Evolutionary conservation across 1,140 invertebrate genomes (phyloP).

Genomic region (Neodiprion pinetum): DNA sequence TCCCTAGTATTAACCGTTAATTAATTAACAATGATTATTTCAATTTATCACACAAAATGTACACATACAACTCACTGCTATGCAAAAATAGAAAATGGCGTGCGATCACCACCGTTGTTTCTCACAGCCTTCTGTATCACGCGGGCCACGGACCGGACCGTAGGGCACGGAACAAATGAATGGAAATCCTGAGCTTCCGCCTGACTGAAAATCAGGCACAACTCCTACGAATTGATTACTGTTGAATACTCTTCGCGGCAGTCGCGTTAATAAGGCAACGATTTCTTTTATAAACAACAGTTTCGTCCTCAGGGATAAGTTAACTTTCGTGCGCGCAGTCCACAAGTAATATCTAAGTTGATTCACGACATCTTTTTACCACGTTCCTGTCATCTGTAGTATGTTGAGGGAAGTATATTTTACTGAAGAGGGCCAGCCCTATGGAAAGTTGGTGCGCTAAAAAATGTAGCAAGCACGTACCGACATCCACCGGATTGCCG

Average conservation of each 20-base stretch:
- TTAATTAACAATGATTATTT: constrained; percentile 33
- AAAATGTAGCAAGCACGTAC: too few relatives aligned
- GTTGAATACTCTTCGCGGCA: neutral
- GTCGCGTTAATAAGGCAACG: neutral
- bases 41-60: constrained; percentile 49
- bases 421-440: too few relatives aligned
- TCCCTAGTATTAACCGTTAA: constrained; percentile 17
- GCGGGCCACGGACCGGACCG: constrained; percentile 3
- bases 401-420: too few relatives aligned
- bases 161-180: neutral
- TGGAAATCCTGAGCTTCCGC: neutral
- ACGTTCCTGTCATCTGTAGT: too few relatives aligned
- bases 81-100: constrained; percentile 64
- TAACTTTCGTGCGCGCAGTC: neutral
- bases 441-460: too few relatives aligned
- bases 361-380: neutral
- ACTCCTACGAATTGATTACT: neutral
- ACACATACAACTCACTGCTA: constrained; percentile 55
- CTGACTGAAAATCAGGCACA: neutral
- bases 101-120: constrained; percentile 45
- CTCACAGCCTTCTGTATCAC: constrained; percentile 31
- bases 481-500: too few relatives aligned
- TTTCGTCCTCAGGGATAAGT: neutral
- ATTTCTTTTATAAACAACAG: constrained; percentile 1
- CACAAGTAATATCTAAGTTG: neutral